Evolutionary conservation across 2,888 invertebrate genomes (phyloP), one percentile per base, ranked within the genome.

Genomic region (Caradrina kadenii): DNA sequence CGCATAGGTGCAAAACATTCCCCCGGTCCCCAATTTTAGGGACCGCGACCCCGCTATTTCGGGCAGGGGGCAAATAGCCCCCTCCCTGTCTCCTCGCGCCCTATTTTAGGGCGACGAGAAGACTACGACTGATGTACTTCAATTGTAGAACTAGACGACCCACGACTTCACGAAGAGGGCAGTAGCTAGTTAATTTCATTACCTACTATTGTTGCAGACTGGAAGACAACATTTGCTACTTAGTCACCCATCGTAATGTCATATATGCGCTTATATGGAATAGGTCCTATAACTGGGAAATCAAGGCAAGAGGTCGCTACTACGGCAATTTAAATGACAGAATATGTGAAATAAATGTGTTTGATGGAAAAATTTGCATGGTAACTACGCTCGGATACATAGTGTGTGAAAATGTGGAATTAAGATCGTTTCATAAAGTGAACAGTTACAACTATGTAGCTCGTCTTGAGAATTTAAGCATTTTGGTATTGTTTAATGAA

Each of bases 371-470:
- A 10, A 73, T 91, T 4, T 89, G 82, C 35, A 39, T 90, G n/a
- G 35, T 90, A 31, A 76, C 86, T 1, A 83, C 81, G 49, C 84
- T 78, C 39, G 91, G 92, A 1, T 65, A 76, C 15, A 60, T 90
- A 45, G 35, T 76, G 50, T 45, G 63, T 58, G 64, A 63, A 67
- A 56, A 70, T 39, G 48, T 56, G 3, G 35, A 62, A 7, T 61
- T 72, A 13, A 63, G 58, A 71, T 45, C 26, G 4, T 71, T 79
- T 49, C 3, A 31, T 1, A 76, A 64, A 59, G 35, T 66, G 1
- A 56, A 59, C 54, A 56, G 0, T 10, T 19, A 17, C n/a, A 70
- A 55, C 31, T 26, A 21, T 19, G 15, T 55, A 48, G 3, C 17
- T 10, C n/a, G 45, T 52, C 11, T 26, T 56, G 8, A 60, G 1